A percentile compares a stretch with the other conserved stretches of the same genome.
Evolutionary conservation across 53 echinoderm and acorn worm genomes (phyloP).

Genomic region (Pentamera pediparva): DNA sequence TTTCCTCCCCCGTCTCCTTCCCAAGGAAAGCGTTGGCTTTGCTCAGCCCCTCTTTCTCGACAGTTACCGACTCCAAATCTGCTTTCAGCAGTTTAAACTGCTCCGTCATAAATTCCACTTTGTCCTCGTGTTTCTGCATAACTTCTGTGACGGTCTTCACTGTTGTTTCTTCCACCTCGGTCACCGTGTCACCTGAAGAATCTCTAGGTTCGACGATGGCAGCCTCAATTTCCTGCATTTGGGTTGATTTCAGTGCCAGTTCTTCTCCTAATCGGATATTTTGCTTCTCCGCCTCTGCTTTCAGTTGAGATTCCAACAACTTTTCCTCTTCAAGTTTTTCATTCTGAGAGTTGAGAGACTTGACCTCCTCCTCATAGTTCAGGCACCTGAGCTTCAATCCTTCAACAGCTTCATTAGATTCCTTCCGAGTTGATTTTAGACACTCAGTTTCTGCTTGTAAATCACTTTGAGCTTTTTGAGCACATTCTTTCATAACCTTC

Average conservation of each 20-base stretch:
- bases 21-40: slow-evolving; percentile 18
- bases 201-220: slow-evolving; percentile 36
- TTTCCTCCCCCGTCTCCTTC: slow-evolving; percentile 42
- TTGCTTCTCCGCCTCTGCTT: slow-evolving; percentile 3
- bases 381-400: not conserved
- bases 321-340: slow-evolving; percentile 17
- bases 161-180: slow-evolving; percentile 27
- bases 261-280: slow-evolving; percentile 17
- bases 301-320: slow-evolving; percentile 2
- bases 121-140: slow-evolving; percentile 81
- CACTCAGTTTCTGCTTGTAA: not conserved
- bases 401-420: not conserved
- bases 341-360: not conserved
- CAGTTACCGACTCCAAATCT: slow-evolving; percentile 58
- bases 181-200: not conserved
- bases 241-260: slow-evolving; percentile 4
- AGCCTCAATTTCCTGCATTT: slow-evolving; percentile 38
- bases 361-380: not conserved
- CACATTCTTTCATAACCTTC: not conserved
- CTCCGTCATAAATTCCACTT: slow-evolving; percentile 83
- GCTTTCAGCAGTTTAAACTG: slow-evolving; percentile 80
- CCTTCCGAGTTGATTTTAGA: not conserved
- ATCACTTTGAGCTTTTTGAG: slow-evolving; percentile 4
- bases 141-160: slow-evolving; percentile 81
- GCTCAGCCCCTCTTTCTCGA: slow-evolving; percentile 37